Evolutionary conservation across 2,888 invertebrate genomes (phyloP).

Genomic region (Lepidocyrtinus sp.): DNA sequence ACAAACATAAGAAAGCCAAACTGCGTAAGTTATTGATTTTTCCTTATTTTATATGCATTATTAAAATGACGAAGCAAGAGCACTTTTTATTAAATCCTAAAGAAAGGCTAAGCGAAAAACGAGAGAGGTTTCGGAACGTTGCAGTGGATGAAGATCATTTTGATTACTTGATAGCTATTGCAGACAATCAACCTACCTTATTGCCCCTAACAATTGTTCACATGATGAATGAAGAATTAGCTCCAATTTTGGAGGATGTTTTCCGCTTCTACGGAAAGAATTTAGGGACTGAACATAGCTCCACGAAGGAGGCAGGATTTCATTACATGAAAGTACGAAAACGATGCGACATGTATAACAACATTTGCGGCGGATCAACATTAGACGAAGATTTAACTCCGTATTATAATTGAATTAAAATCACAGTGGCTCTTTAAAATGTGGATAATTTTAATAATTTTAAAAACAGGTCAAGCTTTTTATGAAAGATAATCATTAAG

Average conservation of each 20-base stretch:
- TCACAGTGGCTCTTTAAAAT: too few species aligned
- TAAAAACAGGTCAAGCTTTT: too few species aligned
- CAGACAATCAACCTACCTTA: constrained; percentile 55
- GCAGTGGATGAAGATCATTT: constrained; percentile 59
- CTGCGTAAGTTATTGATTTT: constrained; percentile 32
- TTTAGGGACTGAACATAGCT: constrained; percentile 43
- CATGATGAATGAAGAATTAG: constrained; percentile 49
- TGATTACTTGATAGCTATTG: constrained; percentile 57
- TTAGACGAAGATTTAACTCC: constrained; percentile 8
- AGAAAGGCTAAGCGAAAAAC: constrained; percentile 41
- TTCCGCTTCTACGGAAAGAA: constrained; percentile 52
- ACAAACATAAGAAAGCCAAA: constrained; percentile 43
- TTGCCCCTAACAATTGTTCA: constrained; percentile 60
- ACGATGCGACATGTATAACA: constrained; percentile 44
- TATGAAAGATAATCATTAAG: too few species aligned
- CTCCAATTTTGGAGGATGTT: constrained; percentile 54
- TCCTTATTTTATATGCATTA: too few species aligned
- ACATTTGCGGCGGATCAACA: constrained; percentile 46
- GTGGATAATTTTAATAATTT: too few species aligned
- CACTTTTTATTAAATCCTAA: too few species aligned
- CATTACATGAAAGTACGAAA: constrained; percentile 51
- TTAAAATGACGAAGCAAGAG: background rate
- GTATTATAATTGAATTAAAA: constrained; percentile 32
- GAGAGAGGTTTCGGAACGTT: constrained; percentile 43
- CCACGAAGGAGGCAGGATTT: constrained; percentile 40